Conservation (phyloP, 2,113 vertebrate species). For the Paradoxurus hermaphroditus region DNA sequence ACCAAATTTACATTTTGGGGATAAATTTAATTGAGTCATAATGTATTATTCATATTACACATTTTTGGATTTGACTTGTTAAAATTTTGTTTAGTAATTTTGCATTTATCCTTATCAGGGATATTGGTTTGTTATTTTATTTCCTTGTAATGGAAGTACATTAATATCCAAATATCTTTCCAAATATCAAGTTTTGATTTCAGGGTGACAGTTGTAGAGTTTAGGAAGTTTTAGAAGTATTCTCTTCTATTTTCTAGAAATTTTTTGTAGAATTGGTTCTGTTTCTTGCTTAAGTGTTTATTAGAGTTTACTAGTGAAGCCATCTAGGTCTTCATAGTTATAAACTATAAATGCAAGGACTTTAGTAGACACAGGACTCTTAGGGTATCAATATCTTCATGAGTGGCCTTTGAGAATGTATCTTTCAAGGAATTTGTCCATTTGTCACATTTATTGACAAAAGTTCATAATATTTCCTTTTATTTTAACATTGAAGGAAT, state of each 20-base stretch:
- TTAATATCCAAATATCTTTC: neutral
- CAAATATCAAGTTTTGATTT: neutral
- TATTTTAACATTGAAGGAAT: neutral
- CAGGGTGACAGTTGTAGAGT: neutral
- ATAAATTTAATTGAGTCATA: neutral
- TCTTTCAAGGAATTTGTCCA: neutral
- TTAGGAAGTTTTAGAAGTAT: neutral
- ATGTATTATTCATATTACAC: neutral
- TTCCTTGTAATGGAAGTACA: neutral
- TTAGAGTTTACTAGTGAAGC: neutral
- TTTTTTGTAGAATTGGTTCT: neutral
- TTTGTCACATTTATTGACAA: neutral
- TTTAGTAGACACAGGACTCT: neutral
- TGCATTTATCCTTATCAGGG: neutral
- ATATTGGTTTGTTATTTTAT: neutral
- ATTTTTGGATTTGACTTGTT: neutral
- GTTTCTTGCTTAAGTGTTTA: neutral
- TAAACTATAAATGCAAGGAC: neutral
- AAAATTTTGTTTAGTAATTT: neutral
- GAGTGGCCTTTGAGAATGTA: neutral
- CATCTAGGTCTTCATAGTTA: neutral
- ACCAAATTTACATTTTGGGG: neutral
- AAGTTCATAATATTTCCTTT: neutral
- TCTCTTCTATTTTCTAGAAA: neutral
- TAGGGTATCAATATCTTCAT: neutral